Base-by-base conservation (phyloP, 1,140 invertebrate genomes). In the Saccostrea glomerata region DNA sequence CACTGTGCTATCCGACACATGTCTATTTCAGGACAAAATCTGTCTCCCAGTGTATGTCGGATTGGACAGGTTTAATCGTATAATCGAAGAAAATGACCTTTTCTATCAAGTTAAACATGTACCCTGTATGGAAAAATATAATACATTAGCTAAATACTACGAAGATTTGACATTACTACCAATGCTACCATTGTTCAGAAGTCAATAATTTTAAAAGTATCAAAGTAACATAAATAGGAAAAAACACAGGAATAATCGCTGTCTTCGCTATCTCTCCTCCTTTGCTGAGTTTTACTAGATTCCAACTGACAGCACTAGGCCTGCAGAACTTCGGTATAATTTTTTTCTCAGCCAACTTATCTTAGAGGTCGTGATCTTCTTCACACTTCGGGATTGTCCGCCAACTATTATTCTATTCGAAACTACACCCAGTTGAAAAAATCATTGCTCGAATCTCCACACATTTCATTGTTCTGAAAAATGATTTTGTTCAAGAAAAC, bases 391-490 rank as follows among this genome's bases (percentile, higher is more conserved):
- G 0, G 55, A 58, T 70, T 87, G 77, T 17, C 86, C 77, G 36
- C 77, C 86, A 17, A 87, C 60, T 4, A 83, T 9, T 1, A 87
- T 36, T n/a, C 36, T n/a, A 25, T 83, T 70, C 15, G n/a, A n/a
- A 25, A 87, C 82, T 13, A 54, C 47, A n/a, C n/a, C 55, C 1
- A 84, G 7, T 30, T 87, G 58, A 58, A 84, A 87, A 0, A 87
- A 87, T 87, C 82, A 23, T 87, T 87, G 47, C 25, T 63, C n/a
- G 55, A 83, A 63, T 87, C 56, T 9, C 86, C 86, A 84, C 86
- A 87, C 55, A 87, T 55, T 84, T 87, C 86, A n/a, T 87, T 55
- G 23, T 30, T 47, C 25, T 87, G 86, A 40, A 87, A 87, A n/a
- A 87, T 40, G 23, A 83, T 25, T 40, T 87, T 87, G n/a, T 83